Evolutionary conservation across 1,140 invertebrate genomes (phyloP), one percentile per base, ranked within the genome.

Genomic region (Harlomillsia oculata): DNA sequence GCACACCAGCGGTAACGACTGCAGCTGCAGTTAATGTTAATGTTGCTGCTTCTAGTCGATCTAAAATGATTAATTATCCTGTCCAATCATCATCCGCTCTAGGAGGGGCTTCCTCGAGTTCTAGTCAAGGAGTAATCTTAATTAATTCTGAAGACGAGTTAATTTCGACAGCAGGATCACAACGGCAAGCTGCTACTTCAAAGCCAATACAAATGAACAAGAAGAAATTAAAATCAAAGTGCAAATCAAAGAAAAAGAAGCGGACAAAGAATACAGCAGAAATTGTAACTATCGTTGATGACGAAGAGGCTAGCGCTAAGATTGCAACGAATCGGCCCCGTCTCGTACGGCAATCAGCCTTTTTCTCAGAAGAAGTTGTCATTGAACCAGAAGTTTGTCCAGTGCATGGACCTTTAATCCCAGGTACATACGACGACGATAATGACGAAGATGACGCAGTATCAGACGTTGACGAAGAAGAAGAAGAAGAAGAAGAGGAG

Each of bases 381-480:
- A 65, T 65, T 32, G 60, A 65, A 30, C 64, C 64, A 13, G 64
- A 65, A 54, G 45, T 65, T 5, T 63, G 61, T 41, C 61, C 61
- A 5, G 61, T 62, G 3, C 60, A 62, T 43, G 60, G 60, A 11
- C 29, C 41, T 9, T 45, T 63, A 11, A 56, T 63, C n/a, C 46
- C 53, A 21, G 61, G 61, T 11, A 63, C 61, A 4, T 63, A 63
- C 21, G 61, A 63, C 29, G 53, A 63, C 34, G 56, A 63, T 1
- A 48, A 59, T 18, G 56, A 58, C 3, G 55, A 62, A 21, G 36
- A 54, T 21, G n/a, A 58, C 23, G 16, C 18, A 20, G 30, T 53
- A 11, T 53, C 50, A 1, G 57, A 59, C 34, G 41, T 57, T 28
- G 52, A 59, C 18, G 55, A 54, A 21, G 29, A 21, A 25, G 49